phyloP scores from a whole-genome alignment of 35 echinoderm and acorn worm species.

The Nesometra sesokonis region DNA sequence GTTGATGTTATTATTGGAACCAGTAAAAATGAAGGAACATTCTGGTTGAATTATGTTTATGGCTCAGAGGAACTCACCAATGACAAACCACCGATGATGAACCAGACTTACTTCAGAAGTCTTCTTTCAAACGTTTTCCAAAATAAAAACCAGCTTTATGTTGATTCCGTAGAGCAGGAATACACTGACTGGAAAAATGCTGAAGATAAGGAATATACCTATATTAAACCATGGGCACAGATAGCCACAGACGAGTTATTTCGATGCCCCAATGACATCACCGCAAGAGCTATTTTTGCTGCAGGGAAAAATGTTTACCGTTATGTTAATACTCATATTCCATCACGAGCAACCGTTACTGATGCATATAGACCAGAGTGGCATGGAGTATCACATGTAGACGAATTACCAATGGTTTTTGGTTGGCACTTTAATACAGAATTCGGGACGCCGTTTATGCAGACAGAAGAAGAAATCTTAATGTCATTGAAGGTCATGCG shows the following conservation, averaged over 20 bases:
- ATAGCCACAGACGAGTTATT: conserved; percentile 37
- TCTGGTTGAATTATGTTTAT: conserved; percentile 14
- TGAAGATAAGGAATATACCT: conserved; percentile 34
- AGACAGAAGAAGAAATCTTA: conserved; percentile 17
- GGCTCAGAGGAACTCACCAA: not conserved
- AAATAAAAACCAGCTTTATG: conserved; percentile 9
- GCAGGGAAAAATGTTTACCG: conserved; percentile 5
- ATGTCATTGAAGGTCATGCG: conserved; percentile 23
- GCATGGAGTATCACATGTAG: conserved; percentile 27
- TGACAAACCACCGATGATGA: not conserved
- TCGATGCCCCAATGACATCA: conserved; percentile 27
- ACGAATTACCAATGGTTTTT: conserved; percentile 54
- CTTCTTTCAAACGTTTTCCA: conserved; percentile 5
- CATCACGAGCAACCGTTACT: not conserved
- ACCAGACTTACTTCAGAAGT: conserved; percentile 13
- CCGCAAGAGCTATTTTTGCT: conserved; percentile 9
- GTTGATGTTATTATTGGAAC: conserved; percentile 27
- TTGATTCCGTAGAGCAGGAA: conserved; percentile 37
- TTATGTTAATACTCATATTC: conserved; percentile 43
- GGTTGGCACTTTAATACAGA: conserved; percentile 38
- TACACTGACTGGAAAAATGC: conserved; percentile 55
- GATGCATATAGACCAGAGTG: conserved; percentile 4
- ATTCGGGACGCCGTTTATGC: not conserved
- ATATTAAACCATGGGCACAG: conserved; percentile 16
- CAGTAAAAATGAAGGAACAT: conserved; percentile 41